Evolutionary conservation across 2,113 vertebrate species (phyloP).

Genomic region (Thamnophis sirtalis): DNA sequence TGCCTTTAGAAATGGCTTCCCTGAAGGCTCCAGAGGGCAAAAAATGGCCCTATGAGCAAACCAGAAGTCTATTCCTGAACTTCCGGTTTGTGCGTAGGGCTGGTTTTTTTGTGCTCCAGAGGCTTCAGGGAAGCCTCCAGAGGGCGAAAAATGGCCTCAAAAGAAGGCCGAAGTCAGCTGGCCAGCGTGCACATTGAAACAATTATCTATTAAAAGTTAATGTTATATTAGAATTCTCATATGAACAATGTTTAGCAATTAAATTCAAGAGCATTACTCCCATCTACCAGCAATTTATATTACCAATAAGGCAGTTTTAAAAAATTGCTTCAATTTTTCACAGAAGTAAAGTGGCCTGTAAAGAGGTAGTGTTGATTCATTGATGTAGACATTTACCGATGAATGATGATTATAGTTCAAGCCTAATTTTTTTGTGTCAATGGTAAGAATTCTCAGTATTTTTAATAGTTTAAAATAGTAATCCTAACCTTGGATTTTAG

Average conservation of each 20-base stretch:
- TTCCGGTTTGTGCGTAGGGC: too few relatives aligned
- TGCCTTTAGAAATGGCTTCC: not conserved
- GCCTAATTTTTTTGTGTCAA: not conserved
- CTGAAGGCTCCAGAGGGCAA: too few relatives aligned
- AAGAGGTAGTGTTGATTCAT: not conserved
- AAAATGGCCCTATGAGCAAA: too few relatives aligned
- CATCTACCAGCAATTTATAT: not conserved
- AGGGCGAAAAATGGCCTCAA: too few relatives aligned
- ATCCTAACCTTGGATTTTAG: not conserved
- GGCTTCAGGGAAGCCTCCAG: too few relatives aligned
- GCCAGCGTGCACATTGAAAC: not conserved
- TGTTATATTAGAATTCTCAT: conserved; percentile 12
- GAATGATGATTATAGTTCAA: not conserved
- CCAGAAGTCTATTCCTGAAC: too few relatives aligned
- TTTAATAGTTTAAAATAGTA: not conserved
- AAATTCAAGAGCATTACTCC: not conserved
- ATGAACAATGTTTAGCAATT: conserved; percentile 15
- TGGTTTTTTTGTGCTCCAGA: too few relatives aligned
- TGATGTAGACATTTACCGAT: not conserved
- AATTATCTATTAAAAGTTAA: not conserved
- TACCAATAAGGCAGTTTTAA: not conserved
- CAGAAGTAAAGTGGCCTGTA: not conserved
- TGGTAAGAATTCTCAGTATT: not conserved
- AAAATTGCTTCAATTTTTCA: not conserved
- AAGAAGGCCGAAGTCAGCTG: too few relatives aligned